Percentiles rank a stretch among this genome's conserved stretches.
These are phyloP conservation scores for Caenorhabditis doughertyi DNA, from an alignment of 2,888 invertebrate species.

Conservation along the genomic window DNA sequence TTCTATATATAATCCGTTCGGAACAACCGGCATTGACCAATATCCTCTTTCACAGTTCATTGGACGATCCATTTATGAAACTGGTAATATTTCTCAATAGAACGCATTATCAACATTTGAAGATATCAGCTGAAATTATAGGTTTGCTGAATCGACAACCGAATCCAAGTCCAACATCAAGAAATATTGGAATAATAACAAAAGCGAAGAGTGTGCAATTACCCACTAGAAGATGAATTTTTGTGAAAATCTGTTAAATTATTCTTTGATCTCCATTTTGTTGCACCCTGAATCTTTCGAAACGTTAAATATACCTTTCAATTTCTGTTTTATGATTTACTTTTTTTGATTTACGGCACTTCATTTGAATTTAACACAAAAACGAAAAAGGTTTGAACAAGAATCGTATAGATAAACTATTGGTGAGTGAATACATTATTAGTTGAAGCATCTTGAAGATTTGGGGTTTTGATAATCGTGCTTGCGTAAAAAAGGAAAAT, in stretches of 20 bases:
- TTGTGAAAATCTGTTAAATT: too few relatives aligned
- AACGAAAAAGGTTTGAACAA: too few relatives aligned
- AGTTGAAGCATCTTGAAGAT: too few relatives aligned
- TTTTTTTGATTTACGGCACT: too few relatives aligned
- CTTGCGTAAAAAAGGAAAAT: too few relatives aligned
- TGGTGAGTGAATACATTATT: too few relatives aligned
- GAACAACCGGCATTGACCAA: slow-evolving; percentile 29
- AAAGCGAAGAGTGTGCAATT: slow-evolving; percentile 19
- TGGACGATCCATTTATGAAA: slow-evolving; percentile 61
- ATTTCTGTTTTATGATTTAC: too few relatives aligned
- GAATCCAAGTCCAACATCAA: not conserved
- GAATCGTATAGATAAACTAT: too few relatives aligned
- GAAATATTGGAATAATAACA: slow-evolving; percentile 14
- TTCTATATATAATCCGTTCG: slow-evolving; percentile 6
- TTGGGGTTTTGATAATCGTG: too few relatives aligned
- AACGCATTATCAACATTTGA: not conserved
- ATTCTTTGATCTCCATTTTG: not conserved
- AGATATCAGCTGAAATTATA: slow-evolving; percentile 7
- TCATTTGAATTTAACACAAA: too few relatives aligned
- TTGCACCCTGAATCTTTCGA: not conserved
- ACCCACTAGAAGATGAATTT: slow-evolving; percentile 2
- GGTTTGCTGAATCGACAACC: slow-evolving; percentile 20
- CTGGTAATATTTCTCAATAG: slow-evolving; percentile 32
- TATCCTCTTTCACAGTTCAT: slow-evolving; percentile 55
- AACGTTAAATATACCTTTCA: too few relatives aligned